Evolutionary conservation across 2,797 vertebrate genomes (phyloP), one percentile per base, ranked within the genome.

Genomic region (Coracias cyanogaster): DNA sequence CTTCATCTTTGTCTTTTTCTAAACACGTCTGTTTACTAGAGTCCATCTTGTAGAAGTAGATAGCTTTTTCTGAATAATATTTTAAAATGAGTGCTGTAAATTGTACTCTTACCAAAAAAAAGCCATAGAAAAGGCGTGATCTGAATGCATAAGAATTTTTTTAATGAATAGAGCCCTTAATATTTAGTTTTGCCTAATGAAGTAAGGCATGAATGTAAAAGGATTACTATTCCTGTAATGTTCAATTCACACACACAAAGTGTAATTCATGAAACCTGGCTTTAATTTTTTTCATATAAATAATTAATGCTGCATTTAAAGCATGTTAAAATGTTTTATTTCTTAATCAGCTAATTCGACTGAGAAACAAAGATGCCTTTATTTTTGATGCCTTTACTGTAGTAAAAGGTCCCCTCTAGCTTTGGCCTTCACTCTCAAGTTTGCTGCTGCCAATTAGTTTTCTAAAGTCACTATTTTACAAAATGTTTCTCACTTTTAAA

Each of bases 281-380:
- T 98, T 97, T 96, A 94, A 97, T 98, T 97, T 96, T 97, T 94
- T 96, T 97, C 93, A 89, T 96, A 98, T 97, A 98, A 97, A 98
- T 98, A 98, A 98, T 98, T 98, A 98, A 98, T 98, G 96, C 94
- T 96, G 94, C 97, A 98, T 98, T 98, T 98, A 98, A 98, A 98
- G 93, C 96, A 98, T 71, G 89, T 97, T 98, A 98, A 98, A 97
- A 97, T 97, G 97, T 97, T 98, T 98, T 97, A 97, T 98, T 98
- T 98, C 97, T 98, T 97, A 97, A 98, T 98, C 98, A 98, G 96
- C 95, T 98, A 98, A 98, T 98, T 97, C 97, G 97, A 98, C 96
- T 81, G 85, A 94, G 97, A 98, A 98, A 98, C 98, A 98, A 98
- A 98, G 98, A 96, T 98, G 95, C 76, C 98, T 98, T 98, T 98